Conservation (phyloP, 1,140 invertebrate species). For the Nymphalis io region DNA sequence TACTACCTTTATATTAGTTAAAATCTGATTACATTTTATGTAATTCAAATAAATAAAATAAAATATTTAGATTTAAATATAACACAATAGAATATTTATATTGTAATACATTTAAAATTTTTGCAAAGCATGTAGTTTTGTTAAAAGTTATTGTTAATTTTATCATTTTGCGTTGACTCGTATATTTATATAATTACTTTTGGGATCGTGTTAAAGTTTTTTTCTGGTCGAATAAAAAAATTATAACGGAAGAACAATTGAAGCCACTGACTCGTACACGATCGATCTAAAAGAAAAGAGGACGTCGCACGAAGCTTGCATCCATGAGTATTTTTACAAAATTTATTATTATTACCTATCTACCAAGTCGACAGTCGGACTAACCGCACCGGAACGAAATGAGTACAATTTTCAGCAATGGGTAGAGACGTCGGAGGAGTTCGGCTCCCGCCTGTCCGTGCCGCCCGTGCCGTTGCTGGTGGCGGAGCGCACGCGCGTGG, state of each 20-base stretch:
- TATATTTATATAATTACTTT: too few species aligned
- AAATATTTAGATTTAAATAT: too few species aligned
- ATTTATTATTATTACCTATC: neutral
- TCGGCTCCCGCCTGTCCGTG: conserved; percentile 78
- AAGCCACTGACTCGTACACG: neutral
- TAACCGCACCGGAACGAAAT: neutral
- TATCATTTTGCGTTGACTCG: too few species aligned
- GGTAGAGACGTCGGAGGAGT: conserved; percentile 78
- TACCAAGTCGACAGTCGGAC: neutral
- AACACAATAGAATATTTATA: too few species aligned
- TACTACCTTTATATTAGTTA: too few species aligned
- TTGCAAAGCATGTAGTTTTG: too few species aligned
- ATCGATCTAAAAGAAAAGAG: conserved; percentile 1
- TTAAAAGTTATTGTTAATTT: too few species aligned
- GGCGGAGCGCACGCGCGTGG: conserved; percentile 84
- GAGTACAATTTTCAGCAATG: conserved; percentile 63
- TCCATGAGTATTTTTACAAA: neutral
- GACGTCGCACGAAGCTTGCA: neutral
- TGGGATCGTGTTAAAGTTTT: too few species aligned
- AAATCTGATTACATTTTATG: too few species aligned
- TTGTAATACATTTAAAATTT: too few species aligned
- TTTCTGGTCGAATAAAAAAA: too few species aligned
- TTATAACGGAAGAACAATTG: neutral
- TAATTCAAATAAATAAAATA: too few species aligned
- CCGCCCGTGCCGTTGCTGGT: conserved; percentile 86